These are phyloP conservation scores for Sebastes cheni DNA, from an alignment of 2,797 vertebrate species.

Conservation along the genomic window DNA sequence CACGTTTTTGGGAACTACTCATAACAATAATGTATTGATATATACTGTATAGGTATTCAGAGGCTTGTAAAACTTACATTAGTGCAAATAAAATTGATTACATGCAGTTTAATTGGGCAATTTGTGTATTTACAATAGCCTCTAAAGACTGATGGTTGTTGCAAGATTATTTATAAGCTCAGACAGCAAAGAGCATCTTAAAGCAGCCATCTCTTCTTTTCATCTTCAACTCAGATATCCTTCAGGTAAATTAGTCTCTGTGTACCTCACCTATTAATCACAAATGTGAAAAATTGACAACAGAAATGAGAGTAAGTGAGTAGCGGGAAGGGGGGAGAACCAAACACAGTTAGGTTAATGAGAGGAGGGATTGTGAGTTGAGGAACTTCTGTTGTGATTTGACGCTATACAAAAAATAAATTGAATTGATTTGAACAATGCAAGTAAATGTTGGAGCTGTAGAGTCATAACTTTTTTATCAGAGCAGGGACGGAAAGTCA, in stretches of 20 bases:
- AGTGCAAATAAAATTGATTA: neutral
- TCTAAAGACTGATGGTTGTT: neutral
- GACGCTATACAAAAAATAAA: too few relatives aligned
- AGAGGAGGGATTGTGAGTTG: neutral
- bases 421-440: neutral
- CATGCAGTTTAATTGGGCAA: neutral
- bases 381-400: neutral
- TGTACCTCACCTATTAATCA: neutral
- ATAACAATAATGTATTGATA: too few relatives aligned
- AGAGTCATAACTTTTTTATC: slow-evolving; percentile 4
- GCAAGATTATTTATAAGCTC: neutral
- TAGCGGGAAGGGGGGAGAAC: neutral
- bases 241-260: neutral
- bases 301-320: neutral
- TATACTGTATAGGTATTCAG: neutral
- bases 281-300: too few relatives aligned
- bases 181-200: neutral
- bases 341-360: neutral
- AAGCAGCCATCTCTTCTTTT: neutral
- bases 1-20: too few relatives aligned
- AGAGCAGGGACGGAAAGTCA: neutral
- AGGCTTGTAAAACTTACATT: neutral
- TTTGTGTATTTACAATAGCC: neutral
- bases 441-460: neutral
- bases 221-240: neutral